These are phyloP conservation scores for Epizoanthus rinbou DNA, from an alignment of 92 coral and sea anemone genomes.

Conservation along the genomic window DNA sequence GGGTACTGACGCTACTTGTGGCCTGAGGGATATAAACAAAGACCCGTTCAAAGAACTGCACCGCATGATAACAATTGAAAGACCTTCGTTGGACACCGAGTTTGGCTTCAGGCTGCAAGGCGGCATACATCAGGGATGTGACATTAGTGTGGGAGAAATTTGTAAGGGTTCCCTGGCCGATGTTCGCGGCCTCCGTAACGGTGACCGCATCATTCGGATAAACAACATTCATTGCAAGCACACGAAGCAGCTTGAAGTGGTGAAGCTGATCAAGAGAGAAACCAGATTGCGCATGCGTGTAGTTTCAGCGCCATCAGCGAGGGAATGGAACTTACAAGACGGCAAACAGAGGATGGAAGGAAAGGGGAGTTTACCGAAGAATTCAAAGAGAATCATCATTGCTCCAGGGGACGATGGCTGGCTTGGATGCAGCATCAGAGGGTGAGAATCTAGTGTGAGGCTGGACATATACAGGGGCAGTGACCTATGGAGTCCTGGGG, in stretches of 20 bases:
- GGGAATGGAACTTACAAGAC: not conserved
- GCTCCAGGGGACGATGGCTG: conserved; percentile 63
- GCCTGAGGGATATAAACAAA: not conserved
- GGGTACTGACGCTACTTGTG: not conserved
- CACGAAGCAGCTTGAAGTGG: conserved; percentile 43
- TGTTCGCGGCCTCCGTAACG: conserved; percentile 50
- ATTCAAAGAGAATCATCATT: conserved; percentile 36
- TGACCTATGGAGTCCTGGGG: too few relatives aligned
- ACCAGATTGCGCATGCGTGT: conserved; percentile 43
- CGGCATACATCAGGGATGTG: conserved; percentile 44
- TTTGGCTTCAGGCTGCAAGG: conserved; percentile 69
- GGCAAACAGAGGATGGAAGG: not conserved
- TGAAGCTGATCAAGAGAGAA: conserved; percentile 47
- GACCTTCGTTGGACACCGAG: conserved; percentile 42
- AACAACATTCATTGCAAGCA: conserved; percentile 53
- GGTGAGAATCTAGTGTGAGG: conserved; percentile 47
- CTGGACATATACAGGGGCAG: too few relatives aligned
- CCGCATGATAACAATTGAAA: conserved; percentile 49
- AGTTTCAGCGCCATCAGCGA: not conserved
- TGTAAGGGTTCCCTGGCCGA: conserved; percentile 61
- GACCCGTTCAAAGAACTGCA: not conserved
- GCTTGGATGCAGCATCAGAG: conserved; percentile 77
- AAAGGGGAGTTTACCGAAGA: not conserved
- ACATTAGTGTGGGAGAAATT: conserved; percentile 55
- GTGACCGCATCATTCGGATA: conserved; percentile 55